Percentiles rank a stretch among this genome's conserved stretches.
Conservation (phyloP, 1,140 invertebrate genomes). For the Camponotus floridanus region DNA sequence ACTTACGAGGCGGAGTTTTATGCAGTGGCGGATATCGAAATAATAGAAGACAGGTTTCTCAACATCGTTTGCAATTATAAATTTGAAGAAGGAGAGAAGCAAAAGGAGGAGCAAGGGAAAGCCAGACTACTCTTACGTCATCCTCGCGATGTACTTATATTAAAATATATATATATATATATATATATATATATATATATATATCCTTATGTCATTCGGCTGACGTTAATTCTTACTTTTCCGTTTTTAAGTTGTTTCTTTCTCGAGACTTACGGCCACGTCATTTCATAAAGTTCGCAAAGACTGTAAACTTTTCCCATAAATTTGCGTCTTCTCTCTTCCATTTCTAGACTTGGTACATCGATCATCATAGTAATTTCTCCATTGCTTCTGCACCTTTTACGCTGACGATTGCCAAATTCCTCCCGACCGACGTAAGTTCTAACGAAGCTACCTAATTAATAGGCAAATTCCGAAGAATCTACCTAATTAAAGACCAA, state of each 20-base stretch:
- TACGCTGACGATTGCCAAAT: constrained; percentile 50
- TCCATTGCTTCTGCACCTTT: constrained; percentile 41
- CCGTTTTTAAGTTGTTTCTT: constrained; percentile 28
- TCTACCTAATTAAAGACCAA: constrained; percentile 46
- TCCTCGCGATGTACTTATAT: constrained; percentile 13
- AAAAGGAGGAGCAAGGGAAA: not conserved
- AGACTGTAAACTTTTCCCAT: constrained; percentile 67
- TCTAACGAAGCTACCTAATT: constrained; percentile 44
- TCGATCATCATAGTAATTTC: constrained; percentile 70
- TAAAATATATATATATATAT: constrained; percentile 29
- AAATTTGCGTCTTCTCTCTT: constrained; percentile 56
- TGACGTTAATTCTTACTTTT: constrained; percentile 55
- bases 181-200: constrained; percentile 35
- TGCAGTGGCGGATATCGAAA: constrained; percentile 7
- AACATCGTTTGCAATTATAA: not conserved
- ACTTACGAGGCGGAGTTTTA: not conserved
- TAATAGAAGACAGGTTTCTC: not conserved
- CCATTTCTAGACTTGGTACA: constrained; percentile 42
- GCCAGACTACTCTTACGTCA: not conserved
- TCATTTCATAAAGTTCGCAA: constrained; percentile 56
- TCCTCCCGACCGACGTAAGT: constrained; percentile 19
- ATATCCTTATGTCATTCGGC: constrained; percentile 10
- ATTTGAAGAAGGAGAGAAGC: not conserved
- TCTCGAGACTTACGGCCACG: constrained; percentile 8
- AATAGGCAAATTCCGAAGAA: constrained; percentile 45